Evolutionary conservation across 2,888 invertebrate genomes (phyloP), one percentile per base, ranked within the genome.

Genomic region (Autographa gamma): DNA sequence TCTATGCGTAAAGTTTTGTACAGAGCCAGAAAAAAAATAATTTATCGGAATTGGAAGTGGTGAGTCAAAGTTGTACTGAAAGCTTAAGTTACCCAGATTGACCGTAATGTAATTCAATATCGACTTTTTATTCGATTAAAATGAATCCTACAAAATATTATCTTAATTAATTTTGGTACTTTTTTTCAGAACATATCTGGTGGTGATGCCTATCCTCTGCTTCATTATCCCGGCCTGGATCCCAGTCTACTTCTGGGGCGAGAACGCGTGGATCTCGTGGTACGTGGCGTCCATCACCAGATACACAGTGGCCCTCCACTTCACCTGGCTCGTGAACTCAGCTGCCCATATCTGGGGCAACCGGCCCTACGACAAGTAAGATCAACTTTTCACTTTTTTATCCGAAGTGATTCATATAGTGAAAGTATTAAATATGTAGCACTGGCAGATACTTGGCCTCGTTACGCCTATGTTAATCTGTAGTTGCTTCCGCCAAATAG

Each of bases 241-340:
- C 13, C 98, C 99, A 0, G 97, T 97, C 81, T 96, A 96, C 77
- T 95, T 96, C 66, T 98, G 98, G 97, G 97, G 97, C 1, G 98
- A 98, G 89, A 96, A 96, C 38, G 93, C 97, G 0, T 97, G 97
- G 94, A 96, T 96, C 31, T 96, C 98, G 14, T 98, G 98, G 97
- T 98, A 98, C 92, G 96, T 97, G 56, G 96, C 97, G 13, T 96
- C 97, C 13, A 95, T 98, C 74, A 94, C 97, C 79, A 96, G 99
- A 68, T 99, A 98, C 93, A 97, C 97, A 5, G 60, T 97, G 8
- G 96, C 97, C 0, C 96, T 99, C 60, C 97, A 99, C 91, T 96
- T 97, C 85, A 99, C 99, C 0, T 99, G 99, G 99, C 94, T 98
- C 72, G 98, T 99, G 19, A 99, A 99, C 95, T 98, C 98, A 73